These are phyloP conservation scores for Pygoscelis antarcticus DNA, from an alignment of 2,113 vertebrate species.

Conservation along the genomic window DNA sequence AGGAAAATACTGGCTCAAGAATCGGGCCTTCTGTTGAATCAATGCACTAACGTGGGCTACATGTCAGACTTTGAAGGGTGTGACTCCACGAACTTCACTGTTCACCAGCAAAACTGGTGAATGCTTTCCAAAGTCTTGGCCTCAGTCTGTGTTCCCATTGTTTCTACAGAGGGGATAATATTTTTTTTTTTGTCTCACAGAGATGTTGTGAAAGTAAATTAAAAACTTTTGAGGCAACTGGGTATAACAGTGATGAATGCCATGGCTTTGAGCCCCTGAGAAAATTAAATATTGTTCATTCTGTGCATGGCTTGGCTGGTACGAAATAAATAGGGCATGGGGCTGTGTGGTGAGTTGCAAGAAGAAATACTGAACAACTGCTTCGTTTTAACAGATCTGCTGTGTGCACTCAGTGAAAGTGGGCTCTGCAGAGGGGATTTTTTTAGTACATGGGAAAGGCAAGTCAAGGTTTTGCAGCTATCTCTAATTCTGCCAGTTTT, in stretches of 20 bases:
- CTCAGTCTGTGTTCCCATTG: neutral
- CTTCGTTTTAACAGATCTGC: neutral
- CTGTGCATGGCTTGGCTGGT: neutral
- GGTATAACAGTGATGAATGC: neutral
- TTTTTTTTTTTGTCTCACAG: neutral
- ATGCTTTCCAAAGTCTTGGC: neutral
- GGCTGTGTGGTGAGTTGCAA: too few species aligned
- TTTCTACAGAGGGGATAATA: neutral
- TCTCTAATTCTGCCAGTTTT: neutral
- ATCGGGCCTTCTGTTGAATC: neutral
- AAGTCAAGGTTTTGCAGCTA: neutral
- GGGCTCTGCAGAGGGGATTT: neutral
- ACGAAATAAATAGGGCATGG: neutral
- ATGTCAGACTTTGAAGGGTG: accelerated
- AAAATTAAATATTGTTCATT: neutral
- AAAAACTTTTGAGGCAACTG: neutral
- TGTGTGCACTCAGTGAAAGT: neutral
- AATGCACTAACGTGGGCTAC: accelerated
- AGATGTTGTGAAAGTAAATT: neutral
- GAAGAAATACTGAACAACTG: neutral
- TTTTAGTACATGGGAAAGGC: neutral
- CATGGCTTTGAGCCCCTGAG: neutral
- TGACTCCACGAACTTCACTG: neutral
- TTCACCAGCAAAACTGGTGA: neutral
- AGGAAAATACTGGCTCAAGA: neutral